phyloP scores from a whole-genome alignment of 2,113 vertebrate species.

The Poecilia latipinna region DNA sequence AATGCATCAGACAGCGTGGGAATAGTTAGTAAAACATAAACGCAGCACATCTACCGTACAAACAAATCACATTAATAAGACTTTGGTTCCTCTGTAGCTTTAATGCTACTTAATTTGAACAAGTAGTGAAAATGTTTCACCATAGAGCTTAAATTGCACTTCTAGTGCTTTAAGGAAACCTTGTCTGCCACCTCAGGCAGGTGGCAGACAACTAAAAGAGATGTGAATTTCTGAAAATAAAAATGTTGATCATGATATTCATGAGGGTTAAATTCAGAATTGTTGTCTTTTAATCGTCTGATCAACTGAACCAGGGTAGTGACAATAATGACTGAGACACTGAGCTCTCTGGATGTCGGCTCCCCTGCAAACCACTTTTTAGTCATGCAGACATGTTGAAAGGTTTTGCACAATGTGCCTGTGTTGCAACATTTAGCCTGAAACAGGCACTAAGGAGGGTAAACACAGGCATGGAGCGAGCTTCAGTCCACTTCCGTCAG shows the following conservation, averaged over 20 bases:
- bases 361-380: neutral
- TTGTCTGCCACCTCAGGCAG: neutral
- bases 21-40: neutral
- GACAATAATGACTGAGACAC: too few relatives aligned
- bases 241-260: neutral
- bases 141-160: neutral
- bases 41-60: neutral
- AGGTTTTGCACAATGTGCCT: slow-evolving; percentile 9
- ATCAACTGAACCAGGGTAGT: neutral
- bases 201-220: neutral
- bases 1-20: neutral
- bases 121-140: neutral
- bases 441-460: slow-evolving; percentile 10
- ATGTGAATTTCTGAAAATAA: neutral
- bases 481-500: slow-evolving; percentile 92
- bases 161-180: neutral
- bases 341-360: neutral
- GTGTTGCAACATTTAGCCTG: neutral
- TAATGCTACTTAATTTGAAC: neutral
- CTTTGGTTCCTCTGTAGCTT: neutral
- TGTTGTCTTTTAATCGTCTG: neutral
- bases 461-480: neutral
- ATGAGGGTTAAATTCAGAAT: neutral
- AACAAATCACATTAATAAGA: neutral
- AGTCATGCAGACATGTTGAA: neutral